phyloP scores from a whole-genome alignment of 2,888 invertebrate species.

The Heliconius sara region DNA sequence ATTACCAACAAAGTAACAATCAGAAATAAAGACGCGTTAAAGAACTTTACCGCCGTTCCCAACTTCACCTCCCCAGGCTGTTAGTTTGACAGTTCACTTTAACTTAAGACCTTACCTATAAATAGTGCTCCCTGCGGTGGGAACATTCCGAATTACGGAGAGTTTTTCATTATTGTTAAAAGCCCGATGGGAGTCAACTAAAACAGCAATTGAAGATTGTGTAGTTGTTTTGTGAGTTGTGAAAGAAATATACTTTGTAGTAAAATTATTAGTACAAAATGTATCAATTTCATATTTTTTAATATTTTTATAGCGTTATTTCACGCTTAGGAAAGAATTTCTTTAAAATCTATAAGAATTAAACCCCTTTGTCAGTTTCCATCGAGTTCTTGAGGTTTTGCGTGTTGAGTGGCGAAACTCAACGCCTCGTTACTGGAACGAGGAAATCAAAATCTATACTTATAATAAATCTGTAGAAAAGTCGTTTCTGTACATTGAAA shows the following conservation, averaged over 20 bases:
- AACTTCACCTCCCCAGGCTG: slow-evolving; percentile 66
- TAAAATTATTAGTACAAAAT: neutral
- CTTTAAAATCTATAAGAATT: too few relatives aligned
- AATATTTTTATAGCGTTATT: too few relatives aligned
- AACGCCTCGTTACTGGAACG: too few relatives aligned
- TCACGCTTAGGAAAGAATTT: too few relatives aligned
- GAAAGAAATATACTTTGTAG: neutral
- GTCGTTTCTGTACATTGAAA: too few relatives aligned
- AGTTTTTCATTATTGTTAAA: slow-evolving; percentile 59
- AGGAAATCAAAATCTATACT: too few relatives aligned
- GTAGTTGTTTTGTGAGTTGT: neutral
- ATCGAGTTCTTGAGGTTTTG: too few relatives aligned
- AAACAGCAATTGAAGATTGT: slow-evolving; percentile 41
- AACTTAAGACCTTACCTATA: slow-evolving; percentile 70
- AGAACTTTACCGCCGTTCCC: slow-evolving; percentile 64
- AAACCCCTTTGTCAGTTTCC: too few relatives aligned
- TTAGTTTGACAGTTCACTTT: slow-evolving; percentile 75
- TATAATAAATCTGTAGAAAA: too few relatives aligned
- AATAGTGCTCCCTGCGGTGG: slow-evolving; percentile 68
- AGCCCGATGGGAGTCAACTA: slow-evolving; percentile 45
- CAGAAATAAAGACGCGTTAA: slow-evolving; percentile 71
- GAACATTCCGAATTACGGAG: slow-evolving; percentile 63
- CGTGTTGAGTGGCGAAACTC: too few relatives aligned
- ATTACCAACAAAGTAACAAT: slow-evolving; percentile 61
- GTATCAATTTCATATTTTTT: too few relatives aligned